Conservation (phyloP, 2,888 invertebrate species). For the Molanna angustata region DNA sequence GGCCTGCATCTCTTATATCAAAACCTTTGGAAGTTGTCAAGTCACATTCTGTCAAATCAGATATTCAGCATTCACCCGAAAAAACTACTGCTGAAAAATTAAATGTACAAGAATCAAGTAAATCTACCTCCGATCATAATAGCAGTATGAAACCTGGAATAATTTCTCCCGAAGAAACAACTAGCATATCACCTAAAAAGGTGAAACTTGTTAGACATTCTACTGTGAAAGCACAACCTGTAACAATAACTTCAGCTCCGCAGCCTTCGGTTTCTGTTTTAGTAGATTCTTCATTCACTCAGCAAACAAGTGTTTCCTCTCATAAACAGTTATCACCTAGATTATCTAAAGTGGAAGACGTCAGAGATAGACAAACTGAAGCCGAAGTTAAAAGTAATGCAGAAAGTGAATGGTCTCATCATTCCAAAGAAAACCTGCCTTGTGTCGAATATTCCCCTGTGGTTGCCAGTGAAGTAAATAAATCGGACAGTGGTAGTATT, state of each 20-base stretch:
- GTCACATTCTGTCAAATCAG: background rate
- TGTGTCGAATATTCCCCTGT: background rate
- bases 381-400: too few species aligned
- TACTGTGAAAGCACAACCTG: constrained; percentile 10
- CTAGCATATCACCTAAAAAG: constrained; percentile 21
- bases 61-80: background rate
- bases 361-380: background rate
- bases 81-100: background rate
- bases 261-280: background rate
- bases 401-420: too few species aligned
- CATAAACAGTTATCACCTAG: background rate
- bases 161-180: background rate
- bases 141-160: background rate
- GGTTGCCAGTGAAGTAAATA: background rate
- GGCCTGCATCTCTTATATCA: constrained; percentile 7
- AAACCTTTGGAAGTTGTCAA: constrained; percentile 4
- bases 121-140: background rate
- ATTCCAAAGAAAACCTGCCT: background rate
- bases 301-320: background rate
- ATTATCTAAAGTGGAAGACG: too few species aligned
- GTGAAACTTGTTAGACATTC: constrained; percentile 26
- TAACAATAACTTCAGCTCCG: constrained; percentile 7
- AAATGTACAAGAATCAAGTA: constrained; percentile 1
- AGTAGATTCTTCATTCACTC: background rate
- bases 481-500: background rate